Evolutionary conservation across 2,113 vertebrate species (phyloP), one percentile per base, ranked within the genome.

Genomic region (Peucedramus taeniatus): DNA sequence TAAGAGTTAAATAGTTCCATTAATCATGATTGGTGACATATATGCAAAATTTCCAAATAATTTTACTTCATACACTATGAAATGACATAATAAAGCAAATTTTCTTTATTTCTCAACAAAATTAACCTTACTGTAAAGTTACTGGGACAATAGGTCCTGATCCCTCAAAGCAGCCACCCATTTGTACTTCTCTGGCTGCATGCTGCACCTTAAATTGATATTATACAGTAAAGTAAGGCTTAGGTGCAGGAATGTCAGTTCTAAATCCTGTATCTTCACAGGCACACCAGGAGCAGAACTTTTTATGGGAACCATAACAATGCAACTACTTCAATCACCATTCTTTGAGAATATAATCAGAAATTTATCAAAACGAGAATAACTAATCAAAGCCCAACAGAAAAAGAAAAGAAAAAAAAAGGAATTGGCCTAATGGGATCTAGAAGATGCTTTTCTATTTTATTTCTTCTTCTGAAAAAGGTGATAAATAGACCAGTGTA

Each of bases 171-270:
- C 10, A 8, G 16, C 5, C 51, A 44, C 19, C 19, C 39, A 9
- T 51, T 60, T 31, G 10, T 28, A 49, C 4, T 50, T 47, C 26
- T 60, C 23, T 14, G 3, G 47, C 15, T 65, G 8, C 14, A 31
- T 5, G 8, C 3, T 39, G 18, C 16, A 33, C 13, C 11, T 45
- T 37, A 40, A 72, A 70, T 13, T 30, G 19, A 18, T 53, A 26
- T 22, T 31, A 14, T 1, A 23, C 4, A 44, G 5, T 16, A 69
- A n/a, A 0, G 0, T 2, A 44, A 63, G 8, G 21, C 4, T 66
- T 23, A 47, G 19, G 17, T 39, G 35, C 14, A 81, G 18, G 5
- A 39, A 75, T n/a, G 50, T 2, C 30, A 13, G 1, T 63, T 87
- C 33, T 60, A 59, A 60, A 47, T 23, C 10, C 22, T 74, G 4